Percentiles rank a stretch among this genome's conserved stretches.
phyloP scores from a whole-genome alignment of 2,888 invertebrate species.

The Esperia sulphurella region DNA sequence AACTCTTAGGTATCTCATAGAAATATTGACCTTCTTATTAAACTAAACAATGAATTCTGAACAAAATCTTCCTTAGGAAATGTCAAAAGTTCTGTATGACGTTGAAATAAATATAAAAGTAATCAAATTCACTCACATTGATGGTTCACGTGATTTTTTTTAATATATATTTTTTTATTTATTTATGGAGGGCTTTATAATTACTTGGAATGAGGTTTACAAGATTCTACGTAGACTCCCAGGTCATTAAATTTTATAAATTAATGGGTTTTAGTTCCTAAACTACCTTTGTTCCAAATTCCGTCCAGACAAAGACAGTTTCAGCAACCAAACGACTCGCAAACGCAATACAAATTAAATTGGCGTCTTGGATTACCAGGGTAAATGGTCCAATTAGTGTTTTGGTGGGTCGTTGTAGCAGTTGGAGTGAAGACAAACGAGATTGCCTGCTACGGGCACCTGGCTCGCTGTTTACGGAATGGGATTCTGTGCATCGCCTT shows the following conservation, averaged over 20 bases:
- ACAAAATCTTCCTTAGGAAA: too few relatives aligned
- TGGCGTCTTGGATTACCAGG: slow-evolving; percentile 64
- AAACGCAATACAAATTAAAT: slow-evolving; percentile 61
- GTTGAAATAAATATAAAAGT: too few relatives aligned
- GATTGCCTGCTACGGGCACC: slow-evolving; percentile 60
- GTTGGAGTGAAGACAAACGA: slow-evolving; percentile 58
- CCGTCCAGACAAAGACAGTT: slow-evolving; percentile 13
- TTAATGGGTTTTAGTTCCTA: background rate
- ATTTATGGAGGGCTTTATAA: too few relatives aligned
- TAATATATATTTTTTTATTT: too few relatives aligned
- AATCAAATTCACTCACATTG: too few relatives aligned
- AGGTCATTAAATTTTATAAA: background rate
- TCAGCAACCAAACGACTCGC: slow-evolving; percentile 24
- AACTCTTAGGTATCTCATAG: too few relatives aligned
- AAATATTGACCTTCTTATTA: too few relatives aligned
- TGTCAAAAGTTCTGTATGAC: too few relatives aligned
- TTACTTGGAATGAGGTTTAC: too few relatives aligned
- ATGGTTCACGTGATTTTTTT: too few relatives aligned
- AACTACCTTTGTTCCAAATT: background rate
- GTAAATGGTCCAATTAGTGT: slow-evolving; percentile 72
- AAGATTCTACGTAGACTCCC: too few relatives aligned
- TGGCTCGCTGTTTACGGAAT: slow-evolving; percentile 53
- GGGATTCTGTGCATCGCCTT: slow-evolving; percentile 35
- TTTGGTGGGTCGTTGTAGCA: slow-evolving; percentile 10
- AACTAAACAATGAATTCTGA: too few relatives aligned